Evolutionary conservation across 2,797 vertebrate genomes (phyloP), one percentile per base, ranked within the genome.

Genomic region (Semotilus atromaculatus): DNA sequence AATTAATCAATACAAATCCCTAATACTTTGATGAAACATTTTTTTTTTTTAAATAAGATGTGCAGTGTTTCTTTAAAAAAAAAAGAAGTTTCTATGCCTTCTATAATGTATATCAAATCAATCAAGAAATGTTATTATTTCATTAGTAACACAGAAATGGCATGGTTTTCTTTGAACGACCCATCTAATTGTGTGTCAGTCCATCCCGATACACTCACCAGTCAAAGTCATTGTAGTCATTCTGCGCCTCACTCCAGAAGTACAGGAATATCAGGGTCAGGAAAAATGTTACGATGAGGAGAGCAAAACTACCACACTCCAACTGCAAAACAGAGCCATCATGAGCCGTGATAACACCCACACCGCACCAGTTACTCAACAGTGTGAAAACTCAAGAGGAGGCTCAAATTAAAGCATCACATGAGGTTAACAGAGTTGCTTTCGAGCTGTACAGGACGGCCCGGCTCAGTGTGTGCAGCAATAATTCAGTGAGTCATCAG

Each of bases 141-240:
- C 3, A 67, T 36, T 36, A 10, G 34, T 10, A 67, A 53, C 40
- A 72, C 40, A 48, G 7, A 72, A 29, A 45, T 5, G 40, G 40
- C 70, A 29, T 8, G 2, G 48, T 23, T 74, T 36, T 36, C 6
- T 34, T 23, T 55, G 31, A 55, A 36, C 23, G 21, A 36, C 48
- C 21, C 26, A 51, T 73, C 43, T 40, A 51, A 71, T 8, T 7
- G 7, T 16, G 3, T 70, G 31, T 67, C 64, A 11, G 43, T 51
- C 18, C 53, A 13, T 55, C 85, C 5, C 2, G 2, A 75, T 18
- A 58, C 62, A 76, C 97, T 92, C 87, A 99, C 97, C 97, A 98
- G 91, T 99, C 96, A 90, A 98, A 97, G 91, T 95, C 93, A 6
- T 95, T 93, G 93, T 97, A 98, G 92, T 99, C 97, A 10, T 99